phyloP scores from a whole-genome alignment of 2,888 invertebrate species.

The Agrochola circellaris region DNA sequence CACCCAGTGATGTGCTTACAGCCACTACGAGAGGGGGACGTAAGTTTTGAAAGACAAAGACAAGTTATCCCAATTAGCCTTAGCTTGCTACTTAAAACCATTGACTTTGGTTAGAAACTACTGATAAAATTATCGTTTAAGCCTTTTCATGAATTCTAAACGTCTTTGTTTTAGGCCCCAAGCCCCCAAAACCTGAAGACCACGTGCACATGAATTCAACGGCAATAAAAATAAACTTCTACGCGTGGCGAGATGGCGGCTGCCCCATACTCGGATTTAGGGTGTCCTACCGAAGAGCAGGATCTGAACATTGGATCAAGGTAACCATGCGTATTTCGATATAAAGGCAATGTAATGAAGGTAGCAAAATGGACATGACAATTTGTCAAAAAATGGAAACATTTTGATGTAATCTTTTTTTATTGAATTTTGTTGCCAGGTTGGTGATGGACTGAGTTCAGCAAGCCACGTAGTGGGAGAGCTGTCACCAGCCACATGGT shows the following conservation, averaged over 20 bases:
- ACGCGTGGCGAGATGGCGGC: conserved; percentile 95
- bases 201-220: conserved; percentile 94
- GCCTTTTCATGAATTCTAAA: background rate
- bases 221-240: conserved; percentile 93
- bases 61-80: background rate
- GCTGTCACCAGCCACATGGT: conserved; percentile 91
- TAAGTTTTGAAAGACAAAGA: conserved; percentile 75
- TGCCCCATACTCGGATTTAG: conserved; percentile 94
- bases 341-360: background rate
- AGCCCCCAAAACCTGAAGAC: conserved; percentile 93
- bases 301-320: conserved; percentile 89
- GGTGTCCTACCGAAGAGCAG: conserved; percentile 92
- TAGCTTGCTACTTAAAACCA: background rate
- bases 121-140: background rate
- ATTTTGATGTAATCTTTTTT: background rate
- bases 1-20: conserved; percentile 92
- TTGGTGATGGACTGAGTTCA: conserved; percentile 83
- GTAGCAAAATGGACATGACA: background rate
- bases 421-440: conserved; percentile 70
- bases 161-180: conserved; percentile 90
- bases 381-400: background rate
- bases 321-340: conserved; percentile 65
- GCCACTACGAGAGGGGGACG: conserved; percentile 94
- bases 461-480: conserved; percentile 89
- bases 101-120: background rate